Evolutionary conservation across 2,113 vertebrate species (phyloP).

Genomic region (Nyctibius bracteatus): DNA sequence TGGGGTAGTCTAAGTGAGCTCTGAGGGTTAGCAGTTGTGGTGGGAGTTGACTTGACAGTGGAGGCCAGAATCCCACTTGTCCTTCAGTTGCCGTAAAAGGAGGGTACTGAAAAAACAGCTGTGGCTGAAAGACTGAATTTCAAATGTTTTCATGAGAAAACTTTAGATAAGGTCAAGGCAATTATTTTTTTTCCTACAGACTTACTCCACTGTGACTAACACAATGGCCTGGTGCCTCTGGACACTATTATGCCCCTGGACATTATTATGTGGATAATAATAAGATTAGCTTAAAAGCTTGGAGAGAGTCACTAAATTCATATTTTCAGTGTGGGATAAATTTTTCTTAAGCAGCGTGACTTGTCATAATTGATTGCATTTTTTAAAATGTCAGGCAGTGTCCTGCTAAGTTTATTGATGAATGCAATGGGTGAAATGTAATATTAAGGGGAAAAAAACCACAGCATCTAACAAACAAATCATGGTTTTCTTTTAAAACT

Average conservation of each 20-base stretch:
- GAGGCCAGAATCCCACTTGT: not conserved
- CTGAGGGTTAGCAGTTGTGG: not conserved
- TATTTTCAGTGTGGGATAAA: not conserved
- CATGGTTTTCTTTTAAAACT: not conserved
- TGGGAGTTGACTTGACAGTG: not conserved
- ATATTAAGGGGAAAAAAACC: not conserved
- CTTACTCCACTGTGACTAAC: not conserved
- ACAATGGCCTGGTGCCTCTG: not conserved
- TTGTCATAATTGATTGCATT: constrained; percentile 51
- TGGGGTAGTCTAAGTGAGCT: not conserved
- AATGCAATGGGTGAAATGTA: constrained; percentile 15
- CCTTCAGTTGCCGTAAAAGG: not conserved
- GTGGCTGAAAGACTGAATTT: not conserved
- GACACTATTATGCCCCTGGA: not conserved
- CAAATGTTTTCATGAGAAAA: not conserved
- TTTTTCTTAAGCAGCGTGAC: constrained; percentile 36
- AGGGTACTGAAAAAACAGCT: not conserved
- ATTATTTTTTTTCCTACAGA: constrained; percentile 1
- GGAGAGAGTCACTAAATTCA: not conserved
- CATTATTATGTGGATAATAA: constrained; percentile 5
- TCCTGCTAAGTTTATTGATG: constrained; percentile 51
- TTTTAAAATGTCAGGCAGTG: constrained; percentile 40
- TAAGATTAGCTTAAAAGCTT: constrained; percentile 42
- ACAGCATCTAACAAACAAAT: not conserved
- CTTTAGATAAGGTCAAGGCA: constrained; percentile 31